These are phyloP conservation scores for Sitodiplosis mosellana DNA, from an alignment of 1,140 invertebrate species.

Conservation along the genomic window DNA sequence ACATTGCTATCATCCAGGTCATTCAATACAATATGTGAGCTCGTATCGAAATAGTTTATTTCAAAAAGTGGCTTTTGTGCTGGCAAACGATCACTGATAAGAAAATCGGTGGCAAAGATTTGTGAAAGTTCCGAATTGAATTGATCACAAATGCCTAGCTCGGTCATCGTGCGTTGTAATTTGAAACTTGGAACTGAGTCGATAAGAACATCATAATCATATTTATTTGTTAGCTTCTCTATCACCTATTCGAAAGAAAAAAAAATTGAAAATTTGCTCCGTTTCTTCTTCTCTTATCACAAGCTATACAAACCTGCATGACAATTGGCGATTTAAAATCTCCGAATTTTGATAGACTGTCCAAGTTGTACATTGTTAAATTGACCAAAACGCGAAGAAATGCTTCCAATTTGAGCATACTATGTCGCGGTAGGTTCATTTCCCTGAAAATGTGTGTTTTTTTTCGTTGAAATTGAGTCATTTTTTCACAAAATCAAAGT, in stretches of 20 bases:
- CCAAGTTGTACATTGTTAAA: neutral
- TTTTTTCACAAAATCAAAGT: too few relatives aligned
- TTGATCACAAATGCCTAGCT: conserved; percentile 1
- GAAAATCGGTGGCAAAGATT: neutral
- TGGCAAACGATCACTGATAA: neutral
- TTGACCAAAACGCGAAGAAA: neutral
- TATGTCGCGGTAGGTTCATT: too few relatives aligned
- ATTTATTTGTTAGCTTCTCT: neutral
- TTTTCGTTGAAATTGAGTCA: too few relatives aligned
- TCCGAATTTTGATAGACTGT: neutral
- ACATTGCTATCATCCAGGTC: neutral
- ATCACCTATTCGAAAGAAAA: too few relatives aligned
- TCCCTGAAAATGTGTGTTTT: too few relatives aligned
- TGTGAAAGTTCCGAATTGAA: conserved; percentile 3
- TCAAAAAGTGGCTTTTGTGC: neutral
- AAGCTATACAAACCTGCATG: neutral
- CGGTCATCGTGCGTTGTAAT: neutral
- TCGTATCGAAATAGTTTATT: conserved; percentile 1
- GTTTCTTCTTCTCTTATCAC: neutral
- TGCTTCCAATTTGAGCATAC: neutral
- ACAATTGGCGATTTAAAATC: neutral
- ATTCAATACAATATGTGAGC: too few relatives aligned
- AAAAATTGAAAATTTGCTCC: neutral
- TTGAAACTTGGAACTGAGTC: neutral
- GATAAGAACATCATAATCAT: neutral